A percentile compares a stretch with the other conserved stretches of the same genome.
These are phyloP conservation scores for Halcyon senegalensis DNA, from an alignment of 2,113 vertebrate species.

Conservation along the genomic window DNA sequence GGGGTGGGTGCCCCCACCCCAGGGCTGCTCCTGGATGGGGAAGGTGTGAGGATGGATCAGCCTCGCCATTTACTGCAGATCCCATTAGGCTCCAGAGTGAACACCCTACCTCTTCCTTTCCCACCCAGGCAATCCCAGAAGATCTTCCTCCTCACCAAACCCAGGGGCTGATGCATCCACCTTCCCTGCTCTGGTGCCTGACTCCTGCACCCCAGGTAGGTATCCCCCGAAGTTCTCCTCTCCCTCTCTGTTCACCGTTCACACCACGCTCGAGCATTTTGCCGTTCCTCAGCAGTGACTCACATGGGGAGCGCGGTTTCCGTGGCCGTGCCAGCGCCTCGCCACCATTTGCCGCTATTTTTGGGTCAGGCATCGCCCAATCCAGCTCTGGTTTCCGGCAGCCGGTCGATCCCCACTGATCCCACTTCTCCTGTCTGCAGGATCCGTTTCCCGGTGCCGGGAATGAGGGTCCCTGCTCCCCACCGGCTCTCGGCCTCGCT, in stretches of 20 bases:
- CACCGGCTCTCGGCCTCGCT: too few species aligned
- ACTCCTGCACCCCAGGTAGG: neutral
- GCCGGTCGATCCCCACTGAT: neutral
- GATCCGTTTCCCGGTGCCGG: too few species aligned
- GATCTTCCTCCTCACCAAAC: neutral
- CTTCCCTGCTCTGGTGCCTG: rapidly evolving
- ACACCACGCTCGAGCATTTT: neutral
- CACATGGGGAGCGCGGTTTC: neutral
- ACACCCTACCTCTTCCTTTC: neutral
- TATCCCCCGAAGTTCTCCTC: rapidly evolving
- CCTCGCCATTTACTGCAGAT: rapidly evolving
- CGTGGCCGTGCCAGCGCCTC: rapidly evolving
- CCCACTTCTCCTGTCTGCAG: neutral
- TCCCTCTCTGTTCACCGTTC: too few species aligned
- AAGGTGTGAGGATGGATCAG: neutral
- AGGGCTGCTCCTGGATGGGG: rapidly evolving
- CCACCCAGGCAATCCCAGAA: neutral
- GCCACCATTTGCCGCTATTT: rapidly evolving
- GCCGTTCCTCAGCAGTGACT: neutral
- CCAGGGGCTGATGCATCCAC: neutral
- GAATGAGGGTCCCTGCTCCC: too few species aligned
- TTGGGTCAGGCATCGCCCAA: too few species aligned
- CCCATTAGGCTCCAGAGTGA: neutral
- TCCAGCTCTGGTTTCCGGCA: too few species aligned
- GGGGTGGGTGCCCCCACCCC: neutral